These are phyloP conservation scores for Mythimna albipuncta DNA, from an alignment of 2,888 invertebrate genomes.

Conservation along the genomic window DNA sequence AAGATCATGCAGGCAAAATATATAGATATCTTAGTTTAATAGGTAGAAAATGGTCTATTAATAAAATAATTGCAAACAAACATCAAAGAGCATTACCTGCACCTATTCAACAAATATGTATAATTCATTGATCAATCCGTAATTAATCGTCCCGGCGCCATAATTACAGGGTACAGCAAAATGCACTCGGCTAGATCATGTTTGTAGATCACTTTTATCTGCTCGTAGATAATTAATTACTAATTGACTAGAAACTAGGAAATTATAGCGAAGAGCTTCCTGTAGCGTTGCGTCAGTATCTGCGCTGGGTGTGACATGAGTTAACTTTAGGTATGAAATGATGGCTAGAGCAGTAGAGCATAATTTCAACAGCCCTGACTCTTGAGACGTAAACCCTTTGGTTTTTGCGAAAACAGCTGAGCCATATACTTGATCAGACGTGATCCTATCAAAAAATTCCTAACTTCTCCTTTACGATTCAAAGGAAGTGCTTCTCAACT, in stretches of 20 bases:
- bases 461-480: not conserved
- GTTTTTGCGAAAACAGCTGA: too few species aligned
- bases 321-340: conserved; percentile 3
- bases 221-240: conserved; percentile 55
- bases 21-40: not conserved
- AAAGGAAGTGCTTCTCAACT: not conserved
- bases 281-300: conserved; percentile 41
- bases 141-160: conserved; percentile 58
- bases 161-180: conserved; percentile 66
- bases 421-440: too few species aligned
- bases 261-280: conserved; percentile 50
- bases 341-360: too few species aligned
- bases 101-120: conserved; percentile 39
- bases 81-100: conserved; percentile 7
- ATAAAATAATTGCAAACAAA: conserved; percentile 10
- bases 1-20: too few species aligned
- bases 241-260: conserved; percentile 57
- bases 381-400: too few species aligned
- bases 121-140: conserved; percentile 60
- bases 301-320: conserved; percentile 13
- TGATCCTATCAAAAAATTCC: not conserved
- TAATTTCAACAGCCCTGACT: too few species aligned
- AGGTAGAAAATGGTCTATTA: not conserved
- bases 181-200: conserved; percentile 66
- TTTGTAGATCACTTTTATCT: conserved; percentile 61